Evolutionary conservation across 2,888 invertebrate genomes (phyloP), one percentile per base, ranked within the genome.

Genomic region (Ligdia adustata): DNA sequence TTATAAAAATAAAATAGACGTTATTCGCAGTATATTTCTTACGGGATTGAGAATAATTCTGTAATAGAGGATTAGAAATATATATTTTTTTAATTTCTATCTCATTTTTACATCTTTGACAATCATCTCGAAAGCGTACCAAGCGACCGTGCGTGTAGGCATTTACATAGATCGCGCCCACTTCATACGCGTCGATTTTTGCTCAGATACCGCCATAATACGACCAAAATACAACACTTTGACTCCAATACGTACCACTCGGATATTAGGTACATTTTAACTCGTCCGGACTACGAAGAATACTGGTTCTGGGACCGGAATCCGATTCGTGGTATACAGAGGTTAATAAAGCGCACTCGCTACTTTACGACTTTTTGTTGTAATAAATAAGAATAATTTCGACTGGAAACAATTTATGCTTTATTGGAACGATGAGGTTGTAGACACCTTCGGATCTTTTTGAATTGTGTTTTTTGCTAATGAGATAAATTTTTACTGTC

Each of bases 271-370:
- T 35, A 44, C 35, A 40, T 38, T 9, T 46, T 9, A 49, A 53
- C 13, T 31, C 15, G 29, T 52, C 49, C 20, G 47, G 51, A 31
- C 58, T 6, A 50, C 52, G 52, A 44, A 43, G 37, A 52, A 46
- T 55, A 64, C 58, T 52, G 58, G 62, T 60, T 80, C 68, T 70
- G 66, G 55, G 69, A 69, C 66, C 69, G 79, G 79, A 75, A 79
- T 78, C 76, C 68, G 60, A 64, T 64, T 34, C 58, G 66, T 47
- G 52, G 63, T 59, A 73, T 69, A 71, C 73, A 69, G 78, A 75
- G 76, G 80, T 83, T 82, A 84, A 84, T 87, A 87, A 86, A 82
- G 83, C 84, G 82, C 82, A 86, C 87, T 85, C 82, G 82, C 82
- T 78, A 79, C 79, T 83, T 87, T 86, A 84, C 79, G 79, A 78